These are phyloP conservation scores for Yponomeuta cagnagella DNA, from an alignment of 2,888 invertebrate species.

Conservation along the genomic window DNA sequence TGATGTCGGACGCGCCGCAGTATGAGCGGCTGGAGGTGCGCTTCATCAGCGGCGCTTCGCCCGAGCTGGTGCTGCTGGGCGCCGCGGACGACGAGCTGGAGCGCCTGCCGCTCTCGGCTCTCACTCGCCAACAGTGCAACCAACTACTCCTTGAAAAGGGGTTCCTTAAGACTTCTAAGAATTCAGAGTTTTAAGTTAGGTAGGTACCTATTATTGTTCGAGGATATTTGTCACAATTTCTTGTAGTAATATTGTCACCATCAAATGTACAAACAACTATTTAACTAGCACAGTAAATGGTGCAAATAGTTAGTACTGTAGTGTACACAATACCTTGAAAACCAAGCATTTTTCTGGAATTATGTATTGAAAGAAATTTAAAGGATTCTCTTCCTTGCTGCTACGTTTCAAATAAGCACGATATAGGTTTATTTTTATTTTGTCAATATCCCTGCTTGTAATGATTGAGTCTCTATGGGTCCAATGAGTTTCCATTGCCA, in stretches of 20 bases:
- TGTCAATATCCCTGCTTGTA: no score
- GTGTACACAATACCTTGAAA: no score
- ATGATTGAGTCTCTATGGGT: no score
- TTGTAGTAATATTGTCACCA: background rate
- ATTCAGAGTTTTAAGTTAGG: conserved; percentile 59
- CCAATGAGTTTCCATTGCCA: no score
- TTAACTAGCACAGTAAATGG: no score
- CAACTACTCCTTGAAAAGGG: conserved; percentile 77
- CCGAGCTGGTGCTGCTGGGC: conserved; percentile 78
- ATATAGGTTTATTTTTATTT: no score
- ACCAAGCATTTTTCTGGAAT: no score
- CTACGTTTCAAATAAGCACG: no score
- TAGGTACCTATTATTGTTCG: background rate
- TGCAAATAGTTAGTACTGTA: no score
- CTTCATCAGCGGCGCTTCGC: conserved; percentile 79
- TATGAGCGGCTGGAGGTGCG: conserved; percentile 79
- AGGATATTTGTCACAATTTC: background rate
- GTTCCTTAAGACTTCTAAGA: conserved; percentile 62
- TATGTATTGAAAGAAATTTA: no score
- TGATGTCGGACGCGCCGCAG: conserved; percentile 80
- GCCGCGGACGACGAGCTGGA: conserved; percentile 77
- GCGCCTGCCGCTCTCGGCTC: conserved; percentile 72
- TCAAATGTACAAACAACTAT: no score
- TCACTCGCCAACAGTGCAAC: conserved; percentile 80
- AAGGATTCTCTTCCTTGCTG: no score